Percentiles rank a stretch among this genome's conserved stretches.
phyloP scores from a whole-genome alignment of 1,140 invertebrate genomes.

The Daktulosphaira vitifoliae region DNA sequence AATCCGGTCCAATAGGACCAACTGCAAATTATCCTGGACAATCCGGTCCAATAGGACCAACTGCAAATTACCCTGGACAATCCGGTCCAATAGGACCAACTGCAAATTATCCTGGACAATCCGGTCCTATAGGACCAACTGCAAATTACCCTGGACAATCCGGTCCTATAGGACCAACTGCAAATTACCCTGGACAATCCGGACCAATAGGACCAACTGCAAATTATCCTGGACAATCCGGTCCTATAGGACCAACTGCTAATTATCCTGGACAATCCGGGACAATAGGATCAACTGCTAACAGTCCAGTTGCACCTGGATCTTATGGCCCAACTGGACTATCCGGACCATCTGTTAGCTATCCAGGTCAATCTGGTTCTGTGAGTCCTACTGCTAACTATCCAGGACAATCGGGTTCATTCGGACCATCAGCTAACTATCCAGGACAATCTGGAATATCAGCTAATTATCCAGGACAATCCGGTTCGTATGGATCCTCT shows the following conservation, averaged over 20 bases:
- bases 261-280: slow-evolving; percentile 37
- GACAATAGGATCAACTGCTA: slow-evolving; percentile 38
- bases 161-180: slow-evolving; percentile 38
- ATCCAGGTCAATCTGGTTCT: slow-evolving; percentile 36
- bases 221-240: slow-evolving; percentile 37
- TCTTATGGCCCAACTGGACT: slow-evolving; percentile 39
- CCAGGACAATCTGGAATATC: slow-evolving; percentile 36
- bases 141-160: slow-evolving; percentile 36
- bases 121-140: slow-evolving; percentile 38
- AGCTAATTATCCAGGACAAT: slow-evolving; percentile 36
- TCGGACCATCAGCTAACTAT: slow-evolving; percentile 37
- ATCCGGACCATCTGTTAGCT: slow-evolving; percentile 37
- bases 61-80: slow-evolving; percentile 34
- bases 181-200: slow-evolving; percentile 36
- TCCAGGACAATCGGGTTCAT: slow-evolving; percentile 37
- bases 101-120: slow-evolving; percentile 36
- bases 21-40: slow-evolving; percentile 35
- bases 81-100: slow-evolving; percentile 38
- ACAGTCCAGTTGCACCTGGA: slow-evolving; percentile 37
- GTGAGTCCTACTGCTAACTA: slow-evolving; percentile 37
- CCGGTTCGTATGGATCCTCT: slow-evolving; percentile 40
- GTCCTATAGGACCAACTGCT: slow-evolving; percentile 38
- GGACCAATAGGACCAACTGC: slow-evolving; percentile 38
- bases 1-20: slow-evolving; percentile 38
- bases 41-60: slow-evolving; percentile 38